Evolutionary conservation across 2,888 invertebrate genomes (phyloP).

Genomic region (Candidula unifasciata): DNA sequence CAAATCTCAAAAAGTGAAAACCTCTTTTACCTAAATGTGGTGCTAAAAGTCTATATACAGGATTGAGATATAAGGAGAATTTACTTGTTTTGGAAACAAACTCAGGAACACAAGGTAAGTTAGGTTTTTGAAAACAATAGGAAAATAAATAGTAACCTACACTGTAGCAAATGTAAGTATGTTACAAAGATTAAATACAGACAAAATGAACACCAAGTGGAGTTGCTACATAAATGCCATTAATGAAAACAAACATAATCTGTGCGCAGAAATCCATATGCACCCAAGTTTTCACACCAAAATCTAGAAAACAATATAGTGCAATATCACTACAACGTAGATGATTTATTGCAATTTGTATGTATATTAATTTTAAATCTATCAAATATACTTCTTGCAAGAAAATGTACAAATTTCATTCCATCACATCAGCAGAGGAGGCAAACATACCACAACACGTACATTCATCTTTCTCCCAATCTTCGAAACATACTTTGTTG

Average conservation of each 20-base stretch:
- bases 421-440: not conserved
- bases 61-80: no score
- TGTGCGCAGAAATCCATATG: not conserved
- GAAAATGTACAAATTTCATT: slow-evolving; percentile 42
- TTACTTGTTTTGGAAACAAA: no score
- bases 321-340: not conserved
- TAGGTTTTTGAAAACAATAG: not conserved
- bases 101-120: no score
- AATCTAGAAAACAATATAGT: slow-evolving; percentile 3
- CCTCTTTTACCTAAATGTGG: no score
- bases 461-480: slow-evolving; percentile 6
- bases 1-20: no score
- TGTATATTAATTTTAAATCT: not conserved
- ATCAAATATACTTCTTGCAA: not conserved
- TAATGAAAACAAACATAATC: not conserved
- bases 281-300: slow-evolving; percentile 25
- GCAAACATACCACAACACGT: not conserved
- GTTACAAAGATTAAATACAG: not conserved
- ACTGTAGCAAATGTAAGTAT: not conserved
- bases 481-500: not conserved
- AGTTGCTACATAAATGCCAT: slow-evolving; percentile 41
- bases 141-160: not conserved
- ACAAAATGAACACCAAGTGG: slow-evolving; percentile 17
- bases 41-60: no score
- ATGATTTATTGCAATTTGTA: not conserved